Evolutionary conservation across 2,797 vertebrate species (phyloP).

Genomic region (Catamblyrhynchus diadema): DNA sequence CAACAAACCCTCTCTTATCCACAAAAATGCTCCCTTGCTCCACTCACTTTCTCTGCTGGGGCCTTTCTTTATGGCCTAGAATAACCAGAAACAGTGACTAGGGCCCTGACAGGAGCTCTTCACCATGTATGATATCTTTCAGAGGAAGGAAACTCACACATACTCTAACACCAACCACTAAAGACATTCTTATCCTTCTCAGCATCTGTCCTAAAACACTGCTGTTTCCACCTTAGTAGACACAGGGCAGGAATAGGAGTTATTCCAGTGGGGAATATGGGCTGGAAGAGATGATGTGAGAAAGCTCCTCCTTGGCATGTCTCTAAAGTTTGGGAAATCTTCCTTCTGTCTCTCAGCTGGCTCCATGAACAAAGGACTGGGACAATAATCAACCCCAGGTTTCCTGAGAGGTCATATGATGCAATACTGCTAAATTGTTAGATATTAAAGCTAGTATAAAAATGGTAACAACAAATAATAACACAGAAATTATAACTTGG

Average conservation of each 20-base stretch:
- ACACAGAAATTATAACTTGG: neutral
- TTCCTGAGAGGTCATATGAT: neutral
- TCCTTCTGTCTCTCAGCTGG: neutral
- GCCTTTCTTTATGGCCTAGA: neutral
- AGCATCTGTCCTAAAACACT: neutral
- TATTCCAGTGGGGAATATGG: neutral
- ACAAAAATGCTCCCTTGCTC: neutral
- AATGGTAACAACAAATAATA: neutral
- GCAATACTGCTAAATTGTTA: neutral
- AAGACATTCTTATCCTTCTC: neutral
- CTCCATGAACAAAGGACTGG: neutral
- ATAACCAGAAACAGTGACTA: neutral
- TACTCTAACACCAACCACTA: neutral
- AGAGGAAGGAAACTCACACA: neutral
- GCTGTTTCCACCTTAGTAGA: neutral
- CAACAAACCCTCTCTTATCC: slow-evolving; percentile 3
- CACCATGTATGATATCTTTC: accelerated
- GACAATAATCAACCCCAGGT: neutral
- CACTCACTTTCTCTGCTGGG: neutral
- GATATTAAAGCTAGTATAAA: neutral
- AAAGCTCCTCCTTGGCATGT: neutral
- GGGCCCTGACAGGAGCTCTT: neutral
- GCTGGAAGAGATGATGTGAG: neutral
- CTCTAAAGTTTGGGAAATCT: neutral
- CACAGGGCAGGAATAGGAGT: neutral